Evolutionary conservation across 2,797 vertebrate genomes (phyloP).

Genomic region (Chloroceryle amazona): DNA sequence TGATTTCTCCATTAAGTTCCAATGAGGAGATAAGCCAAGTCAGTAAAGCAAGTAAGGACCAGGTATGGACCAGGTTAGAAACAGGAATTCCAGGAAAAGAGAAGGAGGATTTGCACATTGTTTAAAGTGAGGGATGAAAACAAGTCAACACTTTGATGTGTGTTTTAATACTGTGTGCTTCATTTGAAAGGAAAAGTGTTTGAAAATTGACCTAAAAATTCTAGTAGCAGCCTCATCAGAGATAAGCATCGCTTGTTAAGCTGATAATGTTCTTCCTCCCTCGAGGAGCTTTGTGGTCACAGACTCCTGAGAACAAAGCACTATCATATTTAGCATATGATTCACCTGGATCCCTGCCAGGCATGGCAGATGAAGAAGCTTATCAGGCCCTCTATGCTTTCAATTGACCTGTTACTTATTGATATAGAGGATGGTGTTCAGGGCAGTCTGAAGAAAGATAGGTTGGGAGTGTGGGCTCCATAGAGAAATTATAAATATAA

Average conservation of each 20-base stretch:
- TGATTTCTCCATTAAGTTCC: neutral
- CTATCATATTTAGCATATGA: neutral
- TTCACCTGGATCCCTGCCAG: constrained; percentile 31
- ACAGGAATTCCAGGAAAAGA: neutral
- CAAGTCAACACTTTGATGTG: neutral
- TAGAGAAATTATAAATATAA: neutral
- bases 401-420: neutral
- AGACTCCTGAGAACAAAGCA: constrained; percentile 11
- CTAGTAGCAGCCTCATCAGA: neutral
- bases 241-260: constrained; percentile 18
- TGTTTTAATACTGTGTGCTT: neutral
- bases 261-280: constrained; percentile 22
- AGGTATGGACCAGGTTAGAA: neutral
- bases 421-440: neutral
- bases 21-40: neutral
- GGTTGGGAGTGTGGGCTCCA: neutral
- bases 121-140: neutral
- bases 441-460: neutral
- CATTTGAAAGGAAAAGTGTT: neutral
- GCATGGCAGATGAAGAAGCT: fast-evolving
- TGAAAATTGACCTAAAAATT: constrained; percentile 27
- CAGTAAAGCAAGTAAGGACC: neutral
- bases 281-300: neutral
- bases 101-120: neutral
- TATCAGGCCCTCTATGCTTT: neutral